Evolutionary conservation across 2,113 vertebrate genomes (phyloP).

Genomic region (Recurvirostra avosetta): DNA sequence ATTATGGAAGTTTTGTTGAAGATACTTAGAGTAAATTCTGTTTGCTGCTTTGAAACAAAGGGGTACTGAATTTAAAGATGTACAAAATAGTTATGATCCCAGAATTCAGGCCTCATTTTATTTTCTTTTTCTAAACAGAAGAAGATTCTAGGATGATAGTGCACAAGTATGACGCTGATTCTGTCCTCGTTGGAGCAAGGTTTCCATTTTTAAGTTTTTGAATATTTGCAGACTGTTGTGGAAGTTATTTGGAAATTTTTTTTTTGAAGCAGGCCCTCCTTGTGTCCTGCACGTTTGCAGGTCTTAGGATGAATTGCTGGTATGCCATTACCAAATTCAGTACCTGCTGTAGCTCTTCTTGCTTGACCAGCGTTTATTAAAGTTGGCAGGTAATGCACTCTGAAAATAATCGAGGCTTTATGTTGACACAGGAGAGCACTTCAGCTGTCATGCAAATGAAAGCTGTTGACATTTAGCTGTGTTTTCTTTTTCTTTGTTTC

Average conservation of each 20-base stretch:
- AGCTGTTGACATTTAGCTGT: not conserved
- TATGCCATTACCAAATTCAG: not conserved
- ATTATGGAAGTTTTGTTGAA: not conserved
- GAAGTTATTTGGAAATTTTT: not conserved
- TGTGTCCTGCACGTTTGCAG: not conserved
- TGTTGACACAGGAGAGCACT: not conserved
- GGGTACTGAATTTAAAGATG: not conserved
- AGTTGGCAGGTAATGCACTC: not conserved
- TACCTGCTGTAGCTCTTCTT: not conserved
- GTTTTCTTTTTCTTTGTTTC: not conserved
- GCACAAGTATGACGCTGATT: not conserved
- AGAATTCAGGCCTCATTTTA: not conserved
- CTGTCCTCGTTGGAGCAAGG: rapidly evolving
- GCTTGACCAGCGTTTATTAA: not conserved
- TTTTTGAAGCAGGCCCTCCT: not conserved
- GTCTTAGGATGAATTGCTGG: not conserved
- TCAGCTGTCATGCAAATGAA: not conserved
- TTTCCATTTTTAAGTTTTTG: not conserved
- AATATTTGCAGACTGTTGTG: not conserved
- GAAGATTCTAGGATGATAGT: not conserved
- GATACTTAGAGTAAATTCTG: not conserved
- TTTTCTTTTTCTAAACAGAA: not conserved
- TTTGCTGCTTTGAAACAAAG: not conserved
- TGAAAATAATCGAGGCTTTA: not conserved
- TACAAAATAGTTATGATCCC: not conserved